Evolutionary conservation across 1,140 invertebrate genomes (phyloP).

Genomic region (Oryctes rhinoceros): DNA sequence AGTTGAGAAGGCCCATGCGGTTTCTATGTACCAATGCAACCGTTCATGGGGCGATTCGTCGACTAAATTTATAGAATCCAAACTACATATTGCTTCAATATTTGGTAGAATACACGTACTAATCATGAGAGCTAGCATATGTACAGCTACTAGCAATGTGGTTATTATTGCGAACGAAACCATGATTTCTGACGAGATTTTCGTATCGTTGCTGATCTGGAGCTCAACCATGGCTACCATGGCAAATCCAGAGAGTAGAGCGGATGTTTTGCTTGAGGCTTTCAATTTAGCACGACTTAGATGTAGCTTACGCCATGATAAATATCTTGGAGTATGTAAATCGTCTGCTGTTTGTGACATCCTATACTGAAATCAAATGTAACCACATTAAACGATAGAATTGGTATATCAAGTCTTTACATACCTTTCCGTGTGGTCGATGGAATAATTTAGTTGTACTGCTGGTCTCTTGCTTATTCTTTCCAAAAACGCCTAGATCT

Average conservation of each 20-base stretch:
- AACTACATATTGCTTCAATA: slow-evolving; percentile 88
- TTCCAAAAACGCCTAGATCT: slow-evolving; percentile 53
- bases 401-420: not conserved
- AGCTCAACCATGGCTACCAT: slow-evolving; percentile 91
- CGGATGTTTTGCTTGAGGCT: slow-evolving; percentile 96
- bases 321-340: slow-evolving; percentile 81
- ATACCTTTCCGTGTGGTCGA: slow-evolving; percentile 47
- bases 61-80: slow-evolving; percentile 84
- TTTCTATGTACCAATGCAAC: slow-evolving; percentile 94
- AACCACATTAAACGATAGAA: not conserved
- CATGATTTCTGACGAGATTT: slow-evolving; percentile 77
- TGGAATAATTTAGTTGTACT: slow-evolving; percentile 45
- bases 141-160: slow-evolving; percentile 94
- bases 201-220: slow-evolving; percentile 53
- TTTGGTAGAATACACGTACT: slow-evolving; percentile 98
- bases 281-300: slow-evolving; percentile 95
- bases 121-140: slow-evolving; percentile 98
- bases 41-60: slow-evolving; percentile 89
- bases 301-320: slow-evolving; percentile 91
- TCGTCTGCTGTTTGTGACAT: slow-evolving; percentile 78
- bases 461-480: slow-evolving; percentile 42
- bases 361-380: slow-evolving; percentile 56
- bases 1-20: slow-evolving; percentile 97
- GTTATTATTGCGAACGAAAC: slow-evolving; percentile 96
- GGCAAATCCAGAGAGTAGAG: slow-evolving; percentile 94